A percentile compares a stretch with the other conserved stretches of the same genome.
phyloP scores from a whole-genome alignment of 2,888 invertebrate genomes.

The Autographa pulchrina region DNA sequence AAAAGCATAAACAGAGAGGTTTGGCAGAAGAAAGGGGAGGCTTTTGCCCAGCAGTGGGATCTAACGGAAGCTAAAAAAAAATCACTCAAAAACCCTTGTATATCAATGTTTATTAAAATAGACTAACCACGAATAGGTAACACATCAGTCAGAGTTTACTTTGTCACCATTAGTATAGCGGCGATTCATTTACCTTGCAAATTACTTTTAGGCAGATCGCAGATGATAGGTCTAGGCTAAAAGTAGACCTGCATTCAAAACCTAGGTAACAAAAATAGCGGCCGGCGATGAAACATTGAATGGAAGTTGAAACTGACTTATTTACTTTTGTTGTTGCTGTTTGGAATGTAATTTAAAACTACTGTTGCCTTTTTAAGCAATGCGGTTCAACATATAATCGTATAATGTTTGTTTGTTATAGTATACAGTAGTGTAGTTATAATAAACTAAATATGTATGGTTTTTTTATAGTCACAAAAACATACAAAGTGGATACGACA shows the following conservation, averaged over 20 bases:
- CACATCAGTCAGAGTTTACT: conserved; percentile 11
- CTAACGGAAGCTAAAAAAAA: neutral
- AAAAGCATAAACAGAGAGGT: too few species aligned
- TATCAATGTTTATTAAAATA: conserved; percentile 8
- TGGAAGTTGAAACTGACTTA: neutral
- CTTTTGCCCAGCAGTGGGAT: too few species aligned
- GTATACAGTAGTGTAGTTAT: too few species aligned
- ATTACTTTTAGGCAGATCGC: conserved; percentile 23
- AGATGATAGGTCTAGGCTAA: neutral
- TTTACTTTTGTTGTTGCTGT: neutral
- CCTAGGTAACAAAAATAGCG: neutral
- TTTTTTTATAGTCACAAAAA: too few species aligned
- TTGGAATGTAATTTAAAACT: neutral
- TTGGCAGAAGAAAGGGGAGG: too few species aligned
- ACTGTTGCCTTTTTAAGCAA: too few species aligned
- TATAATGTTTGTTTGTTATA: too few species aligned
- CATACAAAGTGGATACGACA: too few species aligned
- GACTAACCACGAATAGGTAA: neutral
- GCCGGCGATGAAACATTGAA: neutral
- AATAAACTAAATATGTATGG: too few species aligned
- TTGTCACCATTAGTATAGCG: conserved; percentile 12
- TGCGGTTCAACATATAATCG: too few species aligned
- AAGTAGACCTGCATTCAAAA: neutral
- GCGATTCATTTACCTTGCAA: conserved; percentile 27
- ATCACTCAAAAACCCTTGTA: neutral